Conservation (phyloP, 2,888 invertebrate genomes). For the Odontomyia ornata region DNA sequence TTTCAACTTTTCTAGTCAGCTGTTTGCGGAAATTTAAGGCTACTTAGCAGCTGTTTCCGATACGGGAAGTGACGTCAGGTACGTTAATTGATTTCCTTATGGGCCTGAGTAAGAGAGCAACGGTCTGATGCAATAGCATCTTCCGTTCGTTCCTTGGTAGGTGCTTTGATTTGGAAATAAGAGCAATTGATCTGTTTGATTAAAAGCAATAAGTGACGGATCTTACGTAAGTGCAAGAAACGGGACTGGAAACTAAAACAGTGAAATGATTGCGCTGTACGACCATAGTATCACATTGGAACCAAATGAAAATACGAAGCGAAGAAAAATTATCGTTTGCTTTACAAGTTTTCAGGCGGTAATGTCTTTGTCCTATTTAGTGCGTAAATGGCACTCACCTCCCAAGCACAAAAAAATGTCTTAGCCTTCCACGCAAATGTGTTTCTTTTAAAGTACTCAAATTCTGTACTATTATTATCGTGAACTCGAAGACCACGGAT, state of each 20-base stretch:
- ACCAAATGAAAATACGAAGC: background rate
- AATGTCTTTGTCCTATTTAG: slow-evolving; percentile 23
- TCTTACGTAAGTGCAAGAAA: background rate
- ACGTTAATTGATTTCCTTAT: too few species aligned
- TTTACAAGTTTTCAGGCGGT: background rate
- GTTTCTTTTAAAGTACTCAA: background rate
- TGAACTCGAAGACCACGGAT: background rate
- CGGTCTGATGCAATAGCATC: slow-evolving; percentile 14
- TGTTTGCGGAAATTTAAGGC: too few species aligned
- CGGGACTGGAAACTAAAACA: background rate
- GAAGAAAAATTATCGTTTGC: slow-evolving; percentile 10
- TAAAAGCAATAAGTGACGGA: slow-evolving; percentile 6
- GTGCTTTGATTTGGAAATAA: slow-evolving; percentile 1
- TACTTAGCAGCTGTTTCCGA: too few species aligned
- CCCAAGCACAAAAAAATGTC: too few species aligned
- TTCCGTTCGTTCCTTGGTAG: background rate
- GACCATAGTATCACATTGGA: slow-evolving; percentile 25
- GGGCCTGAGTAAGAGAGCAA: too few species aligned
- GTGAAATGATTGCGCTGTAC: background rate
- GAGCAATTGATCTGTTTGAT: slow-evolving; percentile 9
- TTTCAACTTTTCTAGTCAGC: too few species aligned
- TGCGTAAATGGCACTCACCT: too few species aligned
- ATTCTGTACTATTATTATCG: background rate
- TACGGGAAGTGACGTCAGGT: too few species aligned
- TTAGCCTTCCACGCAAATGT: too few species aligned